Evolutionary conservation across 2,888 invertebrate genomes (phyloP).

Genomic region (Octonoba sinensis): DNA sequence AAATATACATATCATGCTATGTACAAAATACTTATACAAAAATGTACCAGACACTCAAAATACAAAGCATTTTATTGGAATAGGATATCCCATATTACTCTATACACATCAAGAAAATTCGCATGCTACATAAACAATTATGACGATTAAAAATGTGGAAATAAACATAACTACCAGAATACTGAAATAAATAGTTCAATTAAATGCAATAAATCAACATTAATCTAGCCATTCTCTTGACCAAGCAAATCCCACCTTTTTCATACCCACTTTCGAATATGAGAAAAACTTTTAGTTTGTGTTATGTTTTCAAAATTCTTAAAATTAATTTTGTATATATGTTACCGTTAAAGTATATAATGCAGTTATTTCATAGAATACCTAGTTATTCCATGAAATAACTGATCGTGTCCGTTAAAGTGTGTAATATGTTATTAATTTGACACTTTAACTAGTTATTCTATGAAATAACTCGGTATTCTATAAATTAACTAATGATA

Average conservation of each 20-base stretch:
- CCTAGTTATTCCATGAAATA: constrained; percentile 52
- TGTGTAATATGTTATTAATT: constrained; percentile 37
- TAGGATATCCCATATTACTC: neutral
- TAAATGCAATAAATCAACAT: neutral
- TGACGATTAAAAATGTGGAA: neutral
- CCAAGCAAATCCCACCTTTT: too few species aligned
- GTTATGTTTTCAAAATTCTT: too few species aligned
- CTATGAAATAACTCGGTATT: too few species aligned
- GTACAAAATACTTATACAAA: constrained; percentile 49
- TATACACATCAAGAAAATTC: neutral
- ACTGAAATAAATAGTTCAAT: neutral
- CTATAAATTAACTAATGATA: too few species aligned
- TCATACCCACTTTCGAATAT: too few species aligned
- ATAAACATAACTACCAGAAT: neutral
- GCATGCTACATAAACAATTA: neutral
- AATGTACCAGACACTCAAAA: constrained; percentile 22
- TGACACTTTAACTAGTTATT: constrained; percentile 1
- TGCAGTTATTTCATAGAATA: constrained; percentile 51
- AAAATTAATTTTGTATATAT: too few species aligned
- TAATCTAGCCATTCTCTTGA: neutral
- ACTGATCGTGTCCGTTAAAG: constrained; percentile 51
- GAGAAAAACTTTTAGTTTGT: too few species aligned
- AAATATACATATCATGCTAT: constrained; percentile 61
- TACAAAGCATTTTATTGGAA: constrained; percentile 11
- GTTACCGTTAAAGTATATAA: constrained; percentile 52